These are phyloP conservation scores for Seriola rivoliana DNA, from an alignment of 2,113 vertebrate genomes.

Conservation along the genomic window DNA sequence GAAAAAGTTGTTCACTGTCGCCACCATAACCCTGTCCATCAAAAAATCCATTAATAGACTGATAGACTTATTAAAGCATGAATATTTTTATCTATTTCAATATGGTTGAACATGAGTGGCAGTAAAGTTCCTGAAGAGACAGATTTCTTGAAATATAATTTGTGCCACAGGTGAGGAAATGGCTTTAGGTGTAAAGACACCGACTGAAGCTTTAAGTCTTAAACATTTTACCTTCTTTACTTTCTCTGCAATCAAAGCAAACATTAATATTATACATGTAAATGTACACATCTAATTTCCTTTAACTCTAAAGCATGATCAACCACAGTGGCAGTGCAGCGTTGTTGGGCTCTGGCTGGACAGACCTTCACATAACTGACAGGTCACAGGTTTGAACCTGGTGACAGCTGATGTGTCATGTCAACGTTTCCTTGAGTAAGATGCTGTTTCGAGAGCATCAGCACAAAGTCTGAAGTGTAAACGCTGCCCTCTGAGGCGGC, in stretches of 20 bases:
- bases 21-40: no score
- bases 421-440: slow-evolving; percentile 22
- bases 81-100: neutral
- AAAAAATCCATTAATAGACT: no score
- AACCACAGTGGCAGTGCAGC: neutral
- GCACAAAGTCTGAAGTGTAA: neutral
- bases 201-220: no score
- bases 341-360: neutral
- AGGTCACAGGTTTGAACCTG: slow-evolving; percentile 34
- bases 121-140: neutral
- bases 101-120: neutral
- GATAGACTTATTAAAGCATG: no score
- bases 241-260: no score
- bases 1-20: no score
- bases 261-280: neutral
- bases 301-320: neutral
- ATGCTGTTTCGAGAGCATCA: neutral
- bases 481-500: neutral
- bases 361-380: slow-evolving; percentile 8
- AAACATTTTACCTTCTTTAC: no score
- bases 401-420: slow-evolving; percentile 26
- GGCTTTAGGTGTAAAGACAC: neutral
- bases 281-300: neutral
- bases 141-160: neutral
- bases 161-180: neutral